Base-by-base conservation (phyloP, 2,113 vertebrate species). In the Galbula dea region DNA sequence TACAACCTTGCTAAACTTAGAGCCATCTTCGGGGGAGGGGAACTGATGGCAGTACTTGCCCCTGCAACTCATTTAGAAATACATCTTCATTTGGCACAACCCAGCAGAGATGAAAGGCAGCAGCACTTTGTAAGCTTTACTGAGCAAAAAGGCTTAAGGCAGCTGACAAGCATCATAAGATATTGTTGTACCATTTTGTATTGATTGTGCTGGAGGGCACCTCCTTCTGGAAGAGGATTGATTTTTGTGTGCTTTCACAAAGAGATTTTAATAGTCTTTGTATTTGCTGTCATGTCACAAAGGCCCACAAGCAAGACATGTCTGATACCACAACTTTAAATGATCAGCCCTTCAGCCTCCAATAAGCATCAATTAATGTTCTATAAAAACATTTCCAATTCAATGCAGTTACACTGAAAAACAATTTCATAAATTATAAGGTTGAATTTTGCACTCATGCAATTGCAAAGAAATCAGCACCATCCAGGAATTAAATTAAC, bases 181-280 rank as follows among this genome's bases (percentile, higher is more conserved):
- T 92, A 88, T 83, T 92, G 72, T 90, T 95, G 94, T 93, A 72
- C 89, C 94, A 78, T 77, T 76, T 80, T 90, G 62, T 94, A 98
- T 98, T 91, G 97, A 97, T 97, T 96, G 72, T 90, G 88, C 96
- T 80, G 71, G 88, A 96, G 88, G 97, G 95, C 97, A 97, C 94
- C 97, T 97, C 97, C 96, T 97, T 86, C 88, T 97, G 96, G 96
- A 97, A 95, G 93, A 95, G 59, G 94, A 98, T 97, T 98, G 97
- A 97, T 97, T 98, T 97, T 94, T 84, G 49, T 92, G 68, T 86
- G 58, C 97, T 96, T 97, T 96, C 97, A 93, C 89, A 93, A 96
- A 97, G 96, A 36, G 65, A 96, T 97, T 97, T 97, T 97, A 97
- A 96, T 97, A 97, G 96, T 96, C 90, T 97, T 97, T 97, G 95